Conservation (phyloP, 1,140 invertebrate genomes). For the Popillia japonica region DNA sequence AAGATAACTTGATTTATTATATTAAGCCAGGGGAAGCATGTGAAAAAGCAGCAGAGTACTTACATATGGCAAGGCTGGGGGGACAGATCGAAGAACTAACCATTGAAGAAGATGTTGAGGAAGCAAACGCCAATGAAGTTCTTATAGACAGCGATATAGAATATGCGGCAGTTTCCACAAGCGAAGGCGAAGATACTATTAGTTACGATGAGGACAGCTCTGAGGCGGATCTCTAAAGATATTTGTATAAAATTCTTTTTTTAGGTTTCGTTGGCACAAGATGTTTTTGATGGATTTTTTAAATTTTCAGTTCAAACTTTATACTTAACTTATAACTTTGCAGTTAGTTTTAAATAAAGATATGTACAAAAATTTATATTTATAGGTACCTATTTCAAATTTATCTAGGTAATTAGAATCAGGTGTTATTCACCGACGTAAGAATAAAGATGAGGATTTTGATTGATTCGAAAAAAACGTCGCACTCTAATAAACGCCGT, state of each 20-base stretch:
- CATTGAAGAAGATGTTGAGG: neutral
- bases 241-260: too few species aligned
- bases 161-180: neutral
- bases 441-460: too few species aligned
- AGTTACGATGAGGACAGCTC: constrained; percentile 15
- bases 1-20: neutral
- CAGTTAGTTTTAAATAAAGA: neutral
- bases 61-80: neutral
- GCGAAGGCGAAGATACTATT: too few species aligned
- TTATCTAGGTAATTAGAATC: too few species aligned
- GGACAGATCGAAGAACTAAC: constrained; percentile 1
- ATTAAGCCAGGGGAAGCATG: too few species aligned
- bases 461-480: neutral
- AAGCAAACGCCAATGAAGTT: too few species aligned
- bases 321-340: too few species aligned
- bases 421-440: too few species aligned
- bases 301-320: neutral
- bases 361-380: neutral
- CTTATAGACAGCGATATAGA: neutral
- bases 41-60: neutral
- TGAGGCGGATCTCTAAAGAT: neutral
- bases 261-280: neutral
- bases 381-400: neutral
- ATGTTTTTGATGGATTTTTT: too few species aligned
- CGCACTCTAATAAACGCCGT: too few species aligned